Conservation (phyloP, 2,797 vertebrate genomes). For the Adelosebastes latens region DNA sequence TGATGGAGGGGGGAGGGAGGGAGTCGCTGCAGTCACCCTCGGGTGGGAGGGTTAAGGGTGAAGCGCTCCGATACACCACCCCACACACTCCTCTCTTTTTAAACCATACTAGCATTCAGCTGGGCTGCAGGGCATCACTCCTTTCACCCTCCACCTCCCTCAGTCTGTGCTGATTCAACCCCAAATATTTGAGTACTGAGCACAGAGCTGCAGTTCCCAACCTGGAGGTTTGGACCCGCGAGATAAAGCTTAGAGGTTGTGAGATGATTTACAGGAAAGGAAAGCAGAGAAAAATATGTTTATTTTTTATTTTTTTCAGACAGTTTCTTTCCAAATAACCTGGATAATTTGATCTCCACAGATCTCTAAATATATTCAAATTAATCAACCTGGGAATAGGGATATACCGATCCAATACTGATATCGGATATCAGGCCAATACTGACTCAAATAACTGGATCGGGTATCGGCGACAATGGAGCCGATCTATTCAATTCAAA, state of each 20-base stretch:
- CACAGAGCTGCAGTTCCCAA: background rate
- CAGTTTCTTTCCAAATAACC: background rate
- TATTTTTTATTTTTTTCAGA: background rate
- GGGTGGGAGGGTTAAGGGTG: slow-evolving; percentile 37
- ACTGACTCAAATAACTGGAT: background rate
- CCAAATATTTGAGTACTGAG: background rate
- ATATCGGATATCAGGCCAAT: background rate
- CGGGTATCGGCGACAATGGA: no score
- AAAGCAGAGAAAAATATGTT: background rate
- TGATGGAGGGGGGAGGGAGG: background rate
- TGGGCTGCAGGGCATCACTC: slow-evolving; percentile 17
- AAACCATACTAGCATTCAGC: slow-evolving; percentile 28
- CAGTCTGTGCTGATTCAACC: slow-evolving; percentile 8
- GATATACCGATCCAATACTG: background rate
- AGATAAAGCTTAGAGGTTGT: background rate
- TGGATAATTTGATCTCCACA: background rate
- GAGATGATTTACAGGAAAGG: background rate
- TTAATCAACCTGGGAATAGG: no score
- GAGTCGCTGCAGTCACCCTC: slow-evolving; percentile 29
- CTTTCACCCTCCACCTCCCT: background rate
- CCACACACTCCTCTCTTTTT: background rate
- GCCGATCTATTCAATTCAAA: no score
- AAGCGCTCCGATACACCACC: slow-evolving; percentile 15
- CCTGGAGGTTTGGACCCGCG: background rate
- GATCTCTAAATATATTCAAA: no score